Evolutionary conservation across 2,888 invertebrate species (phyloP).

Genomic region (Euproctis similis): DNA sequence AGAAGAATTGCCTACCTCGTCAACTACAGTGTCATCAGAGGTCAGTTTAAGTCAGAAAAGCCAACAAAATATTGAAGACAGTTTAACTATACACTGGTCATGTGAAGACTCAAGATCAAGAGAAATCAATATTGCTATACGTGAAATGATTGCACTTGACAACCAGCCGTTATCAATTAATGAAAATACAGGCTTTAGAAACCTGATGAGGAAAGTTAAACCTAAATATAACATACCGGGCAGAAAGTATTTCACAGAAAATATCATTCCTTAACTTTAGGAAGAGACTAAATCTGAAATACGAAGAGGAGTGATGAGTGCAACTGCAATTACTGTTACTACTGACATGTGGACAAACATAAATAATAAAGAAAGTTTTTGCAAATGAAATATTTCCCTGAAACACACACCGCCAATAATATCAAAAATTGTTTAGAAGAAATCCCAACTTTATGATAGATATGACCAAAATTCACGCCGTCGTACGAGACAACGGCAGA

Average conservation of each 20-base stretch:
- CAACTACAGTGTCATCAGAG: not conserved
- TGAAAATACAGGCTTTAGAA: no score
- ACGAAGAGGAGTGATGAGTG: no score
- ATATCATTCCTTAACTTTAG: constrained; percentile 2
- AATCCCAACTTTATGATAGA: constrained; percentile 7
- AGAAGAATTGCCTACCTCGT: constrained; percentile 1
- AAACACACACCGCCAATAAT: constrained; percentile 7
- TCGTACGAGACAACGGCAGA: constrained; percentile 5
- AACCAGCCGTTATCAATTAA: no score
- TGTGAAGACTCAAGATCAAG: no score
- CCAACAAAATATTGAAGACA: not conserved
- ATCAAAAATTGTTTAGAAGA: constrained; percentile 1
- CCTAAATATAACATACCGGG: constrained; percentile 1
- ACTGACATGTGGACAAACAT: constrained; percentile 8
- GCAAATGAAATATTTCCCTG: constrained; percentile 7
- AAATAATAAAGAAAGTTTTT: no score
- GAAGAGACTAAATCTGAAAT: constrained; percentile 2
- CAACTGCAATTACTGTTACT: no score
- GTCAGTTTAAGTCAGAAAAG: constrained; percentile 2
- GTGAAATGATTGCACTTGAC: no score
- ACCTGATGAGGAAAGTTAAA: not conserved
- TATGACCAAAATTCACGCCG: constrained; percentile 4
- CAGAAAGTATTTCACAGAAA: constrained; percentile 2
- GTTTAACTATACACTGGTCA: not conserved
- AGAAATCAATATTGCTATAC: no score